Evolutionary conservation across 2,113 vertebrate species (phyloP), one percentile per base, ranked within the genome.

Genomic region (Hemicordylus capensis): DNA sequence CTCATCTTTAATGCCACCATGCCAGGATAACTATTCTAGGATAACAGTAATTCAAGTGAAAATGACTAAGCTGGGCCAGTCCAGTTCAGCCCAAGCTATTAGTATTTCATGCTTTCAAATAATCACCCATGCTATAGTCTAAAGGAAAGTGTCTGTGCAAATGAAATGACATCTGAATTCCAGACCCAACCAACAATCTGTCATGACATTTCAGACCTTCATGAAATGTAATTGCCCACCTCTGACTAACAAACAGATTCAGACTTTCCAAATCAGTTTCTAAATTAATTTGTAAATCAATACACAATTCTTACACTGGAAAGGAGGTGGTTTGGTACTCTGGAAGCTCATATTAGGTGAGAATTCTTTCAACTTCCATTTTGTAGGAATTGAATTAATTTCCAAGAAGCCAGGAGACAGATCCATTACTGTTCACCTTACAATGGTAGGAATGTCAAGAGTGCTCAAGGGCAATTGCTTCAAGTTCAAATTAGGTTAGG

Each of bases 241-340:
- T 48, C 17, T 48, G 61, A 80, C 26, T 46, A 15, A 80, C 77
- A 80, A 61, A 46, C 3, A 87, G n/a, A 85, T 4, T 1, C 39
- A 64, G 5, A 17, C 20, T 26, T 81, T 77, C 42, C 22, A 80
- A 63, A 1, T 82, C 46, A 1, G 7, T 82, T 89, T 89, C 58
- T 66, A 61, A 82, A 89, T 44, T 63, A 6, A 67, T 84, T 80
- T 90, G 9, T 22, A 39, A 85, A 42, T 44, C 39, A 26, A 39
- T 44, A 14, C 0, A 76, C 80, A 46, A 37, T 66, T 82, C 51
- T 80, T 77, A 66, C 63, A 79, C 34, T 5, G 2, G 1, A 79
- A 61, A 39, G 72, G 73, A 54, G 54, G 0, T 58, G 24, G 39
- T 3, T 8, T 39, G 37, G 59, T n/a, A 79, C 56, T 76, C 7